Percentiles rank a stretch among this genome's conserved stretches.
Evolutionary conservation across 2,797 vertebrate species (phyloP).

Genomic region (Mus minutoides): DNA sequence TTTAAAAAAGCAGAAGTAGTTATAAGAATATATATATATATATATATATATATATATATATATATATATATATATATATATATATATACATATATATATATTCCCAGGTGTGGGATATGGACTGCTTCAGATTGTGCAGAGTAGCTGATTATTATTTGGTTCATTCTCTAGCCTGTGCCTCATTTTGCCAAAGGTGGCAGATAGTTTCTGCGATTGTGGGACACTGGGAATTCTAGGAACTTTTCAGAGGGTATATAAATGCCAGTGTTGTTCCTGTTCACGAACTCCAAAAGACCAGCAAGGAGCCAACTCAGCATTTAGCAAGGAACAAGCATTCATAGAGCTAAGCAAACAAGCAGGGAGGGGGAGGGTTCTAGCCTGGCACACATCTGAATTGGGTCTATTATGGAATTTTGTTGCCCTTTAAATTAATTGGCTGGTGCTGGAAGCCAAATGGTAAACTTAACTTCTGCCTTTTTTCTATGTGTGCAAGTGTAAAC

Average conservation of each 20-base stretch:
- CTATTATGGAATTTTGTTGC: no score
- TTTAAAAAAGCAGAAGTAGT: neutral
- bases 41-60: no score
- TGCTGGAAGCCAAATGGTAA: no score
- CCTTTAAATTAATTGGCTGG: no score
- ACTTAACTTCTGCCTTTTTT: neutral
- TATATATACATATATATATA: no score
- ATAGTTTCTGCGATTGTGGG: neutral
- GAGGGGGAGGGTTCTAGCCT: no score
- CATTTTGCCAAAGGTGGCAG: neutral
- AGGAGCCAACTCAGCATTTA: no score
- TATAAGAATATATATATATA: neutral
- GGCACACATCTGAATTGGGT: no score
- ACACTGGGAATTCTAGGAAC: neutral
- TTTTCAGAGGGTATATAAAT: neutral
- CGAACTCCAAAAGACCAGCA: neutral
- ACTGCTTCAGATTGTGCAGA: neutral
- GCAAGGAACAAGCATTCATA: no score
- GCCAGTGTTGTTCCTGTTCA: neutral
- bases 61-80: no score
- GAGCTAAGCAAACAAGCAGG: neutral
- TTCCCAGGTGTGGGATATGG: neutral
- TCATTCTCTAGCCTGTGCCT: neutral
- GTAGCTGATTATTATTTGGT: neutral
- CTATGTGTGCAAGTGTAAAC: neutral